phyloP scores from a whole-genome alignment of 2,113 vertebrate species.

The Plestiodon gilberti region DNA sequence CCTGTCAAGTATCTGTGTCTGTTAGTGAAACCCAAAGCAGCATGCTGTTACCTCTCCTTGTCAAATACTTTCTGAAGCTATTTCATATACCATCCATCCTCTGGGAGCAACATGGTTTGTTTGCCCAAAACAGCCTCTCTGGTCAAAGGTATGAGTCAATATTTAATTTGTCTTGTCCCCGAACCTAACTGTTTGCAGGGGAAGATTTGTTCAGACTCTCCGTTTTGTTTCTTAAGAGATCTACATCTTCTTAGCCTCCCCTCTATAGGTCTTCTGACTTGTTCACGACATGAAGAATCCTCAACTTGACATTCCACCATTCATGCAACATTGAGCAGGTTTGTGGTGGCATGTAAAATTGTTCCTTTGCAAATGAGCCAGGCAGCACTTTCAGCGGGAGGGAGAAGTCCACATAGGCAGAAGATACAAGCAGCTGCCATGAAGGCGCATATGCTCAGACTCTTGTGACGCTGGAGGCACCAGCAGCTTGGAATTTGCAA shows the following conservation, averaged over 20 bases:
- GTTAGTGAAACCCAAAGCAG: constrained; percentile 37
- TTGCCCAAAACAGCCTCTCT: constrained; percentile 11
- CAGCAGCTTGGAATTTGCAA: background rate
- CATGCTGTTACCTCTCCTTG: background rate
- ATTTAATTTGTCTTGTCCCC: constrained; percentile 62
- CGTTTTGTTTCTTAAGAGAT: constrained; percentile 12
- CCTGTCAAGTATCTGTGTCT: constrained; percentile 44
- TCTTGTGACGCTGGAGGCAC: background rate
- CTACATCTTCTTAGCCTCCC: background rate
- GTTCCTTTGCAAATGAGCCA: background rate
- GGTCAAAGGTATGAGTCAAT: constrained; percentile 60
- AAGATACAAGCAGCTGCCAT: background rate
- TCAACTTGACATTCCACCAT: background rate
- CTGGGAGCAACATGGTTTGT: background rate
- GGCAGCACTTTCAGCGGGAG: background rate
- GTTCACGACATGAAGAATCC: background rate
- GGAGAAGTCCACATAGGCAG: background rate
- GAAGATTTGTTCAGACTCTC: constrained; percentile 53
- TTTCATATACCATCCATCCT: background rate
- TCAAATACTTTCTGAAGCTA: background rate
- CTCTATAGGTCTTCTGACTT: background rate
- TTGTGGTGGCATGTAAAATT: background rate
- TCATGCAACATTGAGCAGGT: background rate
- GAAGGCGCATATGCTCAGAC: background rate
- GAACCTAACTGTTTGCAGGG: constrained; percentile 52